Percentiles rank a stretch among this genome's conserved stretches.
Conservation (phyloP, 2,888 invertebrate genomes). For the Lithophane ornitopus region DNA sequence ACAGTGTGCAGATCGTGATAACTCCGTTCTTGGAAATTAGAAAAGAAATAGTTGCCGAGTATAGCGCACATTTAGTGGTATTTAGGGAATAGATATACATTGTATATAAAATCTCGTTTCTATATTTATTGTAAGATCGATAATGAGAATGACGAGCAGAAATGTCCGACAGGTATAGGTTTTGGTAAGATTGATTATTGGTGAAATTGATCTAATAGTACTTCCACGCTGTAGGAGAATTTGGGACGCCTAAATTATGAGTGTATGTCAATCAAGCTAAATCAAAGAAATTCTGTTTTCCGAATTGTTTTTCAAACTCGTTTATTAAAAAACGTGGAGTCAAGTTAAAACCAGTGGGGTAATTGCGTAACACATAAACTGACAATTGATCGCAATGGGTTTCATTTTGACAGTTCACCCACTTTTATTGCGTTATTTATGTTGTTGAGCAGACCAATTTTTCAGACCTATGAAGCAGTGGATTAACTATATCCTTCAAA, state of each 20-base stretch:
- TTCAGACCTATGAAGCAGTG: too few species aligned
- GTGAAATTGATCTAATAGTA: slow-evolving; percentile 5
- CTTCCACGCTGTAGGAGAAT: not conserved
- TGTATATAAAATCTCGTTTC: too few species aligned
- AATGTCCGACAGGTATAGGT: not conserved
- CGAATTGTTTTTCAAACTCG: not conserved
- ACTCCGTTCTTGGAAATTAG: too few species aligned
- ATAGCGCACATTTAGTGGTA: slow-evolving; percentile 8
- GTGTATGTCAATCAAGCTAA: not conserved
- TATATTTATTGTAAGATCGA: not conserved
- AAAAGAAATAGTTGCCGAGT: too few species aligned
- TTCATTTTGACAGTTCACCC: too few species aligned
- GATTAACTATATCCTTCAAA: too few species aligned
- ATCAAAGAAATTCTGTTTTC: not conserved
- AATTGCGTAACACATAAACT: too few species aligned
- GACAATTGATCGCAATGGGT: too few species aligned
- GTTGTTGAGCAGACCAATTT: too few species aligned
- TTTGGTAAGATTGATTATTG: slow-evolving; percentile 23
- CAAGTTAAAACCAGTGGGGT: not conserved
- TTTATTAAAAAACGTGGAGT: not conserved
- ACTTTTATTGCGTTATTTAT: too few species aligned
- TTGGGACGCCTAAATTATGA: not conserved
- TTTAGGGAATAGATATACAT: slow-evolving; percentile 1
- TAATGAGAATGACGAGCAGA: slow-evolving; percentile 19
- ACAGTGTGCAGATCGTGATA: too few species aligned